A percentile compares a stretch with the other conserved stretches of the same genome.
phyloP scores from a whole-genome alignment of 2,113 vertebrate genomes.

The human region GRCh38 chr19:7575001-7575500 shows the following conservation, averaged over 20 bases:
- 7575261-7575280: too few relatives aligned
- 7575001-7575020: too few relatives aligned
- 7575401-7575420: background rate
- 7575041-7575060: too few relatives aligned
- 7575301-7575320: too few relatives aligned
- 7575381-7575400: too few relatives aligned
- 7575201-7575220: background rate
- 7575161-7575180: background rate
- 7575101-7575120: background rate
- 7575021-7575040: too few relatives aligned
- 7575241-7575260: background rate
- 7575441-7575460: background rate
- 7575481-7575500: background rate
- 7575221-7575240: background rate
- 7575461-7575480: background rate
- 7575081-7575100: background rate
- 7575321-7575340: too few relatives aligned
- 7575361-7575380: too few relatives aligned
- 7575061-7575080: too few relatives aligned
- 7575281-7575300: too few relatives aligned
- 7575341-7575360: too few relatives aligned
- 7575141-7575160: background rate
- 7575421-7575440: background rate
- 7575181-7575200: background rate
- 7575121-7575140: background rate